Evolutionary conservation across 2,888 invertebrate genomes (phyloP).

Genomic region (Nyleta sp.): DNA sequence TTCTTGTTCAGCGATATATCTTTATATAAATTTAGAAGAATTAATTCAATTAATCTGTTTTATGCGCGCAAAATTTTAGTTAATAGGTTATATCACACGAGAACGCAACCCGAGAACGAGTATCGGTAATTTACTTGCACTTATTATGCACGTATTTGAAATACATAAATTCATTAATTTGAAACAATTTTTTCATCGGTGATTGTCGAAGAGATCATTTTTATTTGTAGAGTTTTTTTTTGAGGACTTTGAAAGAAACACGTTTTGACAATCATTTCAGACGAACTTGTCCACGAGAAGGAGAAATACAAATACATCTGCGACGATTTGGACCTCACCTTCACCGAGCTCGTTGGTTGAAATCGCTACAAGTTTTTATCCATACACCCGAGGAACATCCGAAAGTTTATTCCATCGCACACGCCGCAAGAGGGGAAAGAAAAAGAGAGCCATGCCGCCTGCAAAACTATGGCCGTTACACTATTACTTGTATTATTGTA

Average conservation of each 20-base stretch:
- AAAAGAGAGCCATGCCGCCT: conserved; percentile 60
- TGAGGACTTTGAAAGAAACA: background rate
- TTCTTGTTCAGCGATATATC: no score
- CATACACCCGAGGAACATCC: conserved; percentile 36
- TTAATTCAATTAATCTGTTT: no score
- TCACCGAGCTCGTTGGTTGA: conserved; percentile 91
- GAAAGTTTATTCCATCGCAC: conserved; percentile 45
- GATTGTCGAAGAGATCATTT: no score
- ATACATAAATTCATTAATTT: no score
- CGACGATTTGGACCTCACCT: conserved; percentile 99
- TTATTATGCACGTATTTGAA: no score
- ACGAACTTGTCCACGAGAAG: conserved; percentile 98
- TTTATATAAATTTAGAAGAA: no score
- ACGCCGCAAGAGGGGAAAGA: conserved; percentile 29
- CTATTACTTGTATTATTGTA: conserved; percentile 78
- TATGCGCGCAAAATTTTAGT: no score
- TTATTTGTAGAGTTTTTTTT: no score
- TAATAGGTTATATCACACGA: no score
- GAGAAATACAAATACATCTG: conserved; percentile 99
- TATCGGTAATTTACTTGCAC: no score
- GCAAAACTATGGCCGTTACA: conserved; percentile 65
- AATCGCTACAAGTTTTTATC: conserved; percentile 27
- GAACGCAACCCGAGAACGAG: no score
- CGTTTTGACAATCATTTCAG: conserved; percentile 84
- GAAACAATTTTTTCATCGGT: no score